phyloP scores from a whole-genome alignment of 2,888 invertebrate genomes.

The Xylota sylvarum region DNA sequence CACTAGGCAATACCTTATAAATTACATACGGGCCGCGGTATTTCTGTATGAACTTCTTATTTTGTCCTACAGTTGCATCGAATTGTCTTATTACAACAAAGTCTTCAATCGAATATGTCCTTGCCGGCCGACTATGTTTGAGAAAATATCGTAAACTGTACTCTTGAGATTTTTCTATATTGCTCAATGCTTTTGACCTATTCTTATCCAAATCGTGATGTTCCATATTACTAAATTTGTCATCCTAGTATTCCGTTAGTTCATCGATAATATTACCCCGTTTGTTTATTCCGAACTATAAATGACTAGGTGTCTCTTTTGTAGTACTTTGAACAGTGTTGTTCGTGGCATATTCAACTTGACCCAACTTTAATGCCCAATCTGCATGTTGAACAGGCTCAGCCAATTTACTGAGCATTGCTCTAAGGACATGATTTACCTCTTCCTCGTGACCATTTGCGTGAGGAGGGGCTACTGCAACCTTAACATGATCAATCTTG shows the following conservation, averaged over 20 bases:
- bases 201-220: neutral
- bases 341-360: slow-evolving; percentile 60
- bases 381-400: slow-evolving; percentile 28
- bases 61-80: slow-evolving; percentile 15
- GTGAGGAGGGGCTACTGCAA: too few relatives aligned
- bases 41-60: slow-evolving; percentile 78
- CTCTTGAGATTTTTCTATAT: slow-evolving; percentile 42
- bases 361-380: slow-evolving; percentile 5
- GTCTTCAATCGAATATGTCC: slow-evolving; percentile 49
- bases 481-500: too few relatives aligned
- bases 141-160: slow-evolving; percentile 55
- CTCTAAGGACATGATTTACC: too few relatives aligned
- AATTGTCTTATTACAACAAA: slow-evolving; percentile 41
- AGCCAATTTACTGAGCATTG: too few relatives aligned
- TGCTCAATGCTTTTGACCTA: slow-evolving; percentile 16
- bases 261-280: slow-evolving; percentile 34
- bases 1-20: slow-evolving; percentile 74
- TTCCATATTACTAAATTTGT: slow-evolving; percentile 3
- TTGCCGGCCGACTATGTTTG: slow-evolving; percentile 56
- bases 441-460: too few relatives aligned
- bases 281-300: slow-evolving; percentile 63
- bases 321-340: slow-evolving; percentile 33
- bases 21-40: slow-evolving; percentile 79
- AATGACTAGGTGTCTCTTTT: slow-evolving; percentile 24
- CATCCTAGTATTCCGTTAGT: slow-evolving; percentile 7